Percentiles rank a stretch among this genome's conserved stretches.
These are phyloP conservation scores for Acanthornis magna DNA, from an alignment of 2,797 vertebrate species.

Conservation along the genomic window DNA sequence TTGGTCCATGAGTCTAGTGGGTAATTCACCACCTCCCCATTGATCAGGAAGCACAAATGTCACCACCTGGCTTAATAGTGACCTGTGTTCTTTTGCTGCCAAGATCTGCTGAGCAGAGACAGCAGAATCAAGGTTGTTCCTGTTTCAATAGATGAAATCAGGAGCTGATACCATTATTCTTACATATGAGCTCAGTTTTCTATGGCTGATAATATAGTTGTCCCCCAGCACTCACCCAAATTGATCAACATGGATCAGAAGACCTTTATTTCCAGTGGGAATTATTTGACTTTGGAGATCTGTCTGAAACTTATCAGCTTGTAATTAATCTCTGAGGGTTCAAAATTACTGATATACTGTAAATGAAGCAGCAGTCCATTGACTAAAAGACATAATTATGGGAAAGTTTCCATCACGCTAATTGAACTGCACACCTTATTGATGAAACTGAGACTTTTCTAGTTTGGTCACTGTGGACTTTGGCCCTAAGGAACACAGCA, in stretches of 20 bases:
- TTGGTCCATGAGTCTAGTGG: neutral
- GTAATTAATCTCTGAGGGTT: conserved; percentile 4
- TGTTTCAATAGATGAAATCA: neutral
- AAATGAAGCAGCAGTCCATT: neutral
- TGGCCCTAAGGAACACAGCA: neutral
- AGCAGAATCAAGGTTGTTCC: neutral
- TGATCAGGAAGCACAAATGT: neutral
- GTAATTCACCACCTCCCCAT: neutral
- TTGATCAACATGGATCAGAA: neutral
- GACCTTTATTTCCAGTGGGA: neutral
- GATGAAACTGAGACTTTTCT: neutral
- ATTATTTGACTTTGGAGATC: neutral
- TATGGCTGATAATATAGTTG: neutral
- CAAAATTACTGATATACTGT: neutral
- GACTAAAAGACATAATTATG: neutral
- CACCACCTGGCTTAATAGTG: neutral
- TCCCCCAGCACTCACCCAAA: neutral
- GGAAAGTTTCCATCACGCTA: neutral
- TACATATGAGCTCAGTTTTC: neutral
- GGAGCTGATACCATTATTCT: neutral
- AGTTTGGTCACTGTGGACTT: neutral
- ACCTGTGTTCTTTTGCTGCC: neutral
- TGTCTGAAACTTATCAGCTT: neutral
- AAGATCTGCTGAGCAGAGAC: neutral
- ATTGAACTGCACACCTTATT: neutral